Conservation (phyloP, 2,888 invertebrate species). For the Leptothorax acervorum region DNA sequence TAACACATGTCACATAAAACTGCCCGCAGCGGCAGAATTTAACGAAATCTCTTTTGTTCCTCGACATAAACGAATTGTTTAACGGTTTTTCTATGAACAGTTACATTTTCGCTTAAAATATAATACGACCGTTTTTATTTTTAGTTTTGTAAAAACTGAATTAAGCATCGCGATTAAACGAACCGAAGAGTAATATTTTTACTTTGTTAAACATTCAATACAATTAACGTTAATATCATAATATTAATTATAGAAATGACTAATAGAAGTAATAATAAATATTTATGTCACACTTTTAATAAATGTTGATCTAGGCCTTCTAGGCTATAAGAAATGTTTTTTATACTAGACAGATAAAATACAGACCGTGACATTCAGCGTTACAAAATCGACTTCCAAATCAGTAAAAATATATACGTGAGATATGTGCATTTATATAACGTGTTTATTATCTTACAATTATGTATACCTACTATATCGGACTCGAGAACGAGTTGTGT, state of each 20-base stretch:
- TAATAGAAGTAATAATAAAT: not conserved
- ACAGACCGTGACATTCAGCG: not conserved
- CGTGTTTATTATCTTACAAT: not conserved
- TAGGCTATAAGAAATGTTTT: not conserved
- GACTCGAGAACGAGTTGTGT: not conserved
- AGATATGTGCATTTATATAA: not conserved
- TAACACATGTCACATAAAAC: constrained; percentile 26
- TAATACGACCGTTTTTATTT: not conserved
- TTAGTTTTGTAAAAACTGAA: not conserved
- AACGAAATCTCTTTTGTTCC: not conserved
- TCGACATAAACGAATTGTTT: not conserved
- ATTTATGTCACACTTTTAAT: not conserved
- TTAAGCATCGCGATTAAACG: not conserved
- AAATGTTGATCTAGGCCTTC: not conserved
- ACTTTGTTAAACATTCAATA: not conserved
- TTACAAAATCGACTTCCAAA: not conserved
- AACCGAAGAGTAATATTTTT: not conserved
- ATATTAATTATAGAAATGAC: not conserved
- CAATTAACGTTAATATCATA: not conserved
- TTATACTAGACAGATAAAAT: not conserved
- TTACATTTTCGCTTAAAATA: not conserved
- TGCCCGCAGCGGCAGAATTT: not conserved
- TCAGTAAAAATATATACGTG: not conserved
- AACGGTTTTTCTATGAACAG: not conserved
- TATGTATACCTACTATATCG: not conserved